Evolutionary conservation across 92 coral and sea anemone species (phyloP).

Genomic region (Epizoanthus rinbou): DNA sequence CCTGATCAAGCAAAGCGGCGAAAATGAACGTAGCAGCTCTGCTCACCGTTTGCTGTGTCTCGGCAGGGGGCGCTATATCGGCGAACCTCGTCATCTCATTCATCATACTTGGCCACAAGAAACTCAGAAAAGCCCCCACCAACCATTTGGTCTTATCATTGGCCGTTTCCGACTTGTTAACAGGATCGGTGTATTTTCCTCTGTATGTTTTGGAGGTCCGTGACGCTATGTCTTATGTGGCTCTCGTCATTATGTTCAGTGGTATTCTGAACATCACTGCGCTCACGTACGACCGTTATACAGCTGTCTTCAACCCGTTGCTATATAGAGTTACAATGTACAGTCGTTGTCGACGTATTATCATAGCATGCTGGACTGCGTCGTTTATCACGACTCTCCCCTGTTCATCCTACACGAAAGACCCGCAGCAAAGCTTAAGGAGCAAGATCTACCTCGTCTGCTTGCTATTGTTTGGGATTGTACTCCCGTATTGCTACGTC

Average conservation of each 20-base stretch:
- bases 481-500: not conserved
- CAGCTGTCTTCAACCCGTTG: not conserved
- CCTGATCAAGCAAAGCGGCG: too few relatives aligned
- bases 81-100: not conserved
- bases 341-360: not conserved
- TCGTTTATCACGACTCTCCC: not conserved
- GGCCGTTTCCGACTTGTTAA: slow-evolving; percentile 17
- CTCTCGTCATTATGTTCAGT: not conserved
- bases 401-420: not conserved
- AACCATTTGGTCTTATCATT: slow-evolving; percentile 11
- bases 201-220: not conserved
- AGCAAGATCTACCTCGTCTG: slow-evolving; percentile 2
- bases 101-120: not conserved
- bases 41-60: not conserved
- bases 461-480: slow-evolving; percentile 1
- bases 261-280: slow-evolving; percentile 3
- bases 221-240: not conserved
- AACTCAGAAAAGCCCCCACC: slow-evolving; percentile 4
- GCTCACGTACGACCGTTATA: not conserved
- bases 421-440: not conserved
- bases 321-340: not conserved
- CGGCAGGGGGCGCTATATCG: slow-evolving; percentile 3
- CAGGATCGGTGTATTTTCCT: slow-evolving; percentile 15
- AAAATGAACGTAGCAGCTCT: not conserved
- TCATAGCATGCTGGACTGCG: not conserved